These are phyloP conservation scores for Mongoloraphidia duomilia DNA, from an alignment of 2,888 invertebrate species.

Conservation along the genomic window DNA sequence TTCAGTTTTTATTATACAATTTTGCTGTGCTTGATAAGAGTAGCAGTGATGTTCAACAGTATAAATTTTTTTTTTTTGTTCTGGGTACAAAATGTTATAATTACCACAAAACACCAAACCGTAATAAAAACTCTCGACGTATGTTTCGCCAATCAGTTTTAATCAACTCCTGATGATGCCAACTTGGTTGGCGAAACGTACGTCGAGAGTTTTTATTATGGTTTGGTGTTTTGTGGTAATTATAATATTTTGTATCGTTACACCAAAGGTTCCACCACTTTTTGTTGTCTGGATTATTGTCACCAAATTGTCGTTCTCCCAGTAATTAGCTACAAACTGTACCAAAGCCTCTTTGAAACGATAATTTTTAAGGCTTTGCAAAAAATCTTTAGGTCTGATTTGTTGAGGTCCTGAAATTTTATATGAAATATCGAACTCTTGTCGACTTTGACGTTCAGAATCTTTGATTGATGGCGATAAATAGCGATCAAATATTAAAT, in stretches of 20 bases:
- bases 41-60: constrained; percentile 4
- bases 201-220: no score
- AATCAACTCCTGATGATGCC: no score
- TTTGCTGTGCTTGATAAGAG: no score
- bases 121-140: no score
- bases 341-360: constrained; percentile 16
- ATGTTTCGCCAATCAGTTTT: no score
- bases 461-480: constrained; percentile 19
- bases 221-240: no score
- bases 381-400: constrained; percentile 15
- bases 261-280: no score
- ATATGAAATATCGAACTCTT: constrained; percentile 12
- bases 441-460: constrained; percentile 13
- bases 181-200: no score
- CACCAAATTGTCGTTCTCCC: constrained; percentile 11
- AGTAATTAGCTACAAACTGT: constrained; percentile 12
- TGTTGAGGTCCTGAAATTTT: constrained; percentile 15
- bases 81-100: no score
- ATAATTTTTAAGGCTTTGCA: constrained; percentile 14
- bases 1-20: constrained; percentile 7
- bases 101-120: no score
- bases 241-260: no score
- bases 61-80: constrained; percentile 6
- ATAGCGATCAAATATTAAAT: constrained; percentile 17
- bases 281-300: no score